These are phyloP conservation scores for Coleophora deauratella DNA, from an alignment of 2,888 invertebrate genomes.

Conservation along the genomic window DNA sequence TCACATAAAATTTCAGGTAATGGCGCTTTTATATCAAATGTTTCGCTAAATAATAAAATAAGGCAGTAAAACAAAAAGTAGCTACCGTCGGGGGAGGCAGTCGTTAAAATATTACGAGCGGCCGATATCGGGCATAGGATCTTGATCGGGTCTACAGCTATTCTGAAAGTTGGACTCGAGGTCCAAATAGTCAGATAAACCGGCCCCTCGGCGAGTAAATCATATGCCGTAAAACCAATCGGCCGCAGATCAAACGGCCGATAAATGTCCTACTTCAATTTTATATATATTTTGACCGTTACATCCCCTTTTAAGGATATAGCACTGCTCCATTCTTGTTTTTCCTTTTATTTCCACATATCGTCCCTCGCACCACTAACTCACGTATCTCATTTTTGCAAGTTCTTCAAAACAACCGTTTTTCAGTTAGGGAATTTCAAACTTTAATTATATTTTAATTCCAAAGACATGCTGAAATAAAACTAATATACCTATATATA, in stretches of 20 bases:
- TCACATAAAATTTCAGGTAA: conserved; percentile 57
- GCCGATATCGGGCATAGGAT: conserved; percentile 65
- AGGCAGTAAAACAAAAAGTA: conserved; percentile 61
- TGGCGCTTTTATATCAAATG: conserved; percentile 57
- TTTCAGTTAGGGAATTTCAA: no score
- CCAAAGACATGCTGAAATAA: no score
- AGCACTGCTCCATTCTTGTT: no score
- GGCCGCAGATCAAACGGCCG: conserved; percentile 25
- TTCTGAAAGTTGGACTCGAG: conserved; percentile 36
- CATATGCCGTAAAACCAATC: conserved; percentile 47
- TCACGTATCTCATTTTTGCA: no score
- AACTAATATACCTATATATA: no score
- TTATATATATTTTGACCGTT: conserved; percentile 4
- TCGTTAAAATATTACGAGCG: conserved; percentile 71
- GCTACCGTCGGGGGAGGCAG: conserved; percentile 34
- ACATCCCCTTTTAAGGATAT: neutral
- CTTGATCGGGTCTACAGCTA: conserved; percentile 59
- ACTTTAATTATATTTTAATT: no score
- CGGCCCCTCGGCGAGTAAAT: conserved; percentile 33
- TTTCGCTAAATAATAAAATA: conserved; percentile 69
- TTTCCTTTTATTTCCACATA: no score
- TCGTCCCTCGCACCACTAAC: no score
- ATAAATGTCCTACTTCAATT: conserved; percentile 8
- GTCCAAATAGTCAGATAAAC: conserved; percentile 37
- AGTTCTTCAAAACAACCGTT: no score